Base-by-base conservation (phyloP, 2,113 vertebrate genomes). In the Natator depressus region DNA sequence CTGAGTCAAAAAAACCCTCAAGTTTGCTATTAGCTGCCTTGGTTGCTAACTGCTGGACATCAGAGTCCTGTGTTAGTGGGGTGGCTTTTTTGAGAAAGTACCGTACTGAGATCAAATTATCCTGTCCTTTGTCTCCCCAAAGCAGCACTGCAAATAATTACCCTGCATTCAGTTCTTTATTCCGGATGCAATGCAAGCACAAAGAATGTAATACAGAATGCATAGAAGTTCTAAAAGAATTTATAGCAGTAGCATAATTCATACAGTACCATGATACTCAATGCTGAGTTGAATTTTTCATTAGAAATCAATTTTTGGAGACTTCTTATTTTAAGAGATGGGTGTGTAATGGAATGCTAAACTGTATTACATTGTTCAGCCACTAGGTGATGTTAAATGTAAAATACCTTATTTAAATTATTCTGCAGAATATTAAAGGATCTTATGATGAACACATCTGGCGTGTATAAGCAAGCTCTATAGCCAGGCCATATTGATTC, bases 91-190 rank as follows among this genome's bases (percentile, higher is more conserved):
- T 9, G 87, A 53, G 92, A 96, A 42, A 2, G 6, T 24, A 6
- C 4, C 49, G 31, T 49, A 49, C 72, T 83, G 50, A 90, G 85
- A 92, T 92, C 89, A 95, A 97, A 96, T 97, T 93, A 90, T 87
- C 57, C 57, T 57, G 25, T 85, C 53, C 89, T 88, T 80, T 88
- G 83, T 91, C 92, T 96, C 87, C 51, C 86, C 51, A 84, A 46
- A 95, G 95, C 69, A 24, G 85, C 76, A 31, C 53, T 10, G 16
- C 54, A 93, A 85, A 69, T 83, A 93, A 94, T 96, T 87, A 62
- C 10, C 49, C 14, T 29, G 47, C 29, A 83, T 54, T 80, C 55
- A 69, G 29, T 65, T 90, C 69, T 84, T 50, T 87, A 29, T 50
- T 93, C 16, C 12, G 65, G 55, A 51, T 80, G 80, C 50, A 89